These are phyloP conservation scores for Huso huso DNA, from an alignment of 2,797 vertebrate species.

Conservation along the genomic window DNA sequence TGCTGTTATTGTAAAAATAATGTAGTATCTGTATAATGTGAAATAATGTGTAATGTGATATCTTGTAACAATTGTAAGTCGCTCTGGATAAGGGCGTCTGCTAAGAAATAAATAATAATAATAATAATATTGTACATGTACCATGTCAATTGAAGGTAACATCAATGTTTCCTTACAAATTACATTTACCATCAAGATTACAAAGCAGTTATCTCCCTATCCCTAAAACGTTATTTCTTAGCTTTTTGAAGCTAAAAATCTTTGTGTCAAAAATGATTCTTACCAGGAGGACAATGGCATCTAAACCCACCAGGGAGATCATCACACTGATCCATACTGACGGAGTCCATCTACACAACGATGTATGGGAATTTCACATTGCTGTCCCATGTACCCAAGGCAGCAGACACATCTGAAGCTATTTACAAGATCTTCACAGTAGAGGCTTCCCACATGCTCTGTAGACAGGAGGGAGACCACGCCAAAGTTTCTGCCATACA, in stretches of 20 bases:
- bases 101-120: no score
- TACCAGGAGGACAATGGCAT: constrained; percentile 53
- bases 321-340: constrained; percentile 52
- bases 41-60: no score
- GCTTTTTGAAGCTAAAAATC: neutral
- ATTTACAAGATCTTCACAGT: constrained; percentile 50
- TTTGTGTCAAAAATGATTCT: neutral
- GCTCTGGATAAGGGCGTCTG: no score
- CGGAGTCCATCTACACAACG: constrained; percentile 51
- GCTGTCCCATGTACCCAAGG: constrained; percentile 42
- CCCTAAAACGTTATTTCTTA: neutral
- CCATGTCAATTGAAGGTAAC: neutral
- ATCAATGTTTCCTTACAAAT: neutral
- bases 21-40: no score
- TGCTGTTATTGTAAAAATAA: neutral
- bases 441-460: constrained; percentile 45
- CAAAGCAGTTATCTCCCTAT: neutral
- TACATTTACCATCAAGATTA: neutral
- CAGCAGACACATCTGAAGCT: constrained; percentile 54
- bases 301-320: constrained; percentile 48
- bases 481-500: no score
- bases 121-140: neutral
- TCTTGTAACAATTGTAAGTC: no score
- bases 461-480: no score
- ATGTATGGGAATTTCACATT: constrained; percentile 52